These are phyloP conservation scores for Struthio camelus DNA, from an alignment of 2,113 vertebrate species.

Conservation along the genomic window DNA sequence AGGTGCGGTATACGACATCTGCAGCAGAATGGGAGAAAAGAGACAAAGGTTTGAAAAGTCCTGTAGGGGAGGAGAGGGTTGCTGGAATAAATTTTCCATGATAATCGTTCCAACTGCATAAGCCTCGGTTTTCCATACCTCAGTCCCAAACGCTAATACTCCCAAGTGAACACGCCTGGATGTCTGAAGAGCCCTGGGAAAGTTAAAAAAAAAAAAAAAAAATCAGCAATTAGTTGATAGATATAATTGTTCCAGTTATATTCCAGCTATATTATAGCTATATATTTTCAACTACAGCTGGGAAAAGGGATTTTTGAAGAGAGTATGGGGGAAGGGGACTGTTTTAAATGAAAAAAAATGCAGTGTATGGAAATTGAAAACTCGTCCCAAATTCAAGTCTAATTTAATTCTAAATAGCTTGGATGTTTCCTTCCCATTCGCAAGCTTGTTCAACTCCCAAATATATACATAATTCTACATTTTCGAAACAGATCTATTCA, in stretches of 20 bases:
- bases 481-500: slow-evolving; percentile 21
- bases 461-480: background rate
- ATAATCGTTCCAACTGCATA: background rate
- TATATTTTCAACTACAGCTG: background rate
- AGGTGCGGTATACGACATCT: background rate
- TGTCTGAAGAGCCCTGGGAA: background rate
- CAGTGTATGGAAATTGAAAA: slow-evolving; percentile 15
- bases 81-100: background rate
- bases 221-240: background rate
- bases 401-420: slow-evolving; percentile 58
- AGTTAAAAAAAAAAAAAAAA: background rate
- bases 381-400: slow-evolving; percentile 45
- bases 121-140: background rate
- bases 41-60: background rate
- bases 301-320: background rate
- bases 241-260: background rate
- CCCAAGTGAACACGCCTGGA: background rate
- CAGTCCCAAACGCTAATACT: background rate
- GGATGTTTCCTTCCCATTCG: slow-evolving; percentile 8
- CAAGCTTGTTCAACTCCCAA: slow-evolving; percentile 11
- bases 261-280: slow-evolving; percentile 5
- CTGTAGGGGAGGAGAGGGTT: background rate
- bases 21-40: background rate
- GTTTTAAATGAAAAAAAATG: slow-evolving; percentile 44
- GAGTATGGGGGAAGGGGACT: slow-evolving; percentile 4